phyloP scores from a whole-genome alignment of 2,113 vertebrate genomes.

The Psilopogon haemacephalus region DNA sequence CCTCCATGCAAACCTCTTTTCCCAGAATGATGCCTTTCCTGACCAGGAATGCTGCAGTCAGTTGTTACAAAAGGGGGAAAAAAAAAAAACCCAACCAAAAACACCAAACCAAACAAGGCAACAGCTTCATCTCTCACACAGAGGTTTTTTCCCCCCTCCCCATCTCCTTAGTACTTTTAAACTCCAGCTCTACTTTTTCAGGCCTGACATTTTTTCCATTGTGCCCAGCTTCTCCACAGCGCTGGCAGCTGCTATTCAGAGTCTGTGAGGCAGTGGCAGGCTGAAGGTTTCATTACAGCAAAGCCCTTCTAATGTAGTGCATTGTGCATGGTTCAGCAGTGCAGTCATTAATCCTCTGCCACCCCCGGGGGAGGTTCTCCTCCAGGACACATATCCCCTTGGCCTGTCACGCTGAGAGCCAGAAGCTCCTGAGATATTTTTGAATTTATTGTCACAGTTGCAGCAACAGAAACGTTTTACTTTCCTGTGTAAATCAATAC shows the following conservation, averaged over 20 bases:
- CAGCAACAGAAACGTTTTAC: not conserved
- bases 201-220: not conserved
- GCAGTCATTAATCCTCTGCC: not conserved
- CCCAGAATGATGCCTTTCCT: not conserved
- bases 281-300: slow-evolving; percentile 29
- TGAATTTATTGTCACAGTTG: slow-evolving; percentile 16
- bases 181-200: slow-evolving; percentile 41
- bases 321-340: slow-evolving; percentile 18
- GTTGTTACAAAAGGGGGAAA: not conserved
- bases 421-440: slow-evolving; percentile 26
- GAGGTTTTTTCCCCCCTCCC: not conserved
- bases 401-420: not conserved
- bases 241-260: slow-evolving; percentile 53
- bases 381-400: not conserved
- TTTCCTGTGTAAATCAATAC: slow-evolving; percentile 27
- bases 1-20: not conserved
- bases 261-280: not conserved
- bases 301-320: slow-evolving; percentile 13
- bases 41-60: not conserved
- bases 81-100: accelerated
- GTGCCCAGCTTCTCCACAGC: not conserved
- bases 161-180: not conserved
- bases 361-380: slow-evolving; percentile 14
- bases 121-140: not conserved
- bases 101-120: no score